These are phyloP conservation scores for Dicyrtomina minuta DNA, from an alignment of 2,888 invertebrate species.

Conservation along the genomic window DNA sequence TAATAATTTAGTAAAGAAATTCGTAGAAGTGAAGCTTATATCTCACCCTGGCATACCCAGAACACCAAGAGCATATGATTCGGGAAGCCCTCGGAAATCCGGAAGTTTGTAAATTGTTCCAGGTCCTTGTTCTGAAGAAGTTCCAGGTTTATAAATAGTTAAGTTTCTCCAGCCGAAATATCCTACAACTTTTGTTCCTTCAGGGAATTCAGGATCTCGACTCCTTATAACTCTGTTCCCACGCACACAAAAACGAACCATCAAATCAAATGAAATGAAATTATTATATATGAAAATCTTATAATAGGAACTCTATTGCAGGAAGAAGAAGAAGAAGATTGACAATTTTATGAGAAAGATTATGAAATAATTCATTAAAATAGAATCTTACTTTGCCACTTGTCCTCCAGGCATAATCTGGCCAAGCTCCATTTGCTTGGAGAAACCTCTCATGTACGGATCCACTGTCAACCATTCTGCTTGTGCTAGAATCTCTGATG, in stretches of 20 bases:
- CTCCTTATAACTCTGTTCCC: slow-evolving; percentile 66
- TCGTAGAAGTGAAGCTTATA: too few relatives aligned
- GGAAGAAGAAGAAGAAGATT: too few relatives aligned
- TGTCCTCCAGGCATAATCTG: slow-evolving; percentile 28
- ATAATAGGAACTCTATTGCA: too few relatives aligned
- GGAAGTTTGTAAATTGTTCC: slow-evolving; percentile 57
- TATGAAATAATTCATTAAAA: too few relatives aligned
- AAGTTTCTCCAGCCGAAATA: slow-evolving; percentile 70
- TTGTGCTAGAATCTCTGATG: slow-evolving; percentile 62
- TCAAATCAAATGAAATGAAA: too few relatives aligned
- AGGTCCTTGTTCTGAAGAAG: slow-evolving; percentile 36
- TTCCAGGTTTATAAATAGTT: slow-evolving; percentile 59
- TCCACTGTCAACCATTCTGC: slow-evolving; percentile 73
- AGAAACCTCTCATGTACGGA: slow-evolving; percentile 64
- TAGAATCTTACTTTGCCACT: slow-evolving; percentile 26
- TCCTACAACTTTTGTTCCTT: slow-evolving; percentile 66
- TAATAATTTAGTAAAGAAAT: background rate
- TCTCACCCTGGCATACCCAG: slow-evolving; percentile 49
- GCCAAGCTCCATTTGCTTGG: slow-evolving; percentile 21
- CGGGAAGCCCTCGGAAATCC: slow-evolving; percentile 63
- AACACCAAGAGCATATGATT: slow-evolving; percentile 60
- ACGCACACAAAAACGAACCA: too few relatives aligned
- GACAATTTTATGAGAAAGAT: too few relatives aligned
- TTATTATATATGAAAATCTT: too few relatives aligned
- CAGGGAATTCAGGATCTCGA: slow-evolving; percentile 66